A percentile compares a stretch with the other conserved stretches of the same genome.
These are phyloP conservation scores for Micromys minutus DNA, from an alignment of 2,113 vertebrate species.

Conservation along the genomic window DNA sequence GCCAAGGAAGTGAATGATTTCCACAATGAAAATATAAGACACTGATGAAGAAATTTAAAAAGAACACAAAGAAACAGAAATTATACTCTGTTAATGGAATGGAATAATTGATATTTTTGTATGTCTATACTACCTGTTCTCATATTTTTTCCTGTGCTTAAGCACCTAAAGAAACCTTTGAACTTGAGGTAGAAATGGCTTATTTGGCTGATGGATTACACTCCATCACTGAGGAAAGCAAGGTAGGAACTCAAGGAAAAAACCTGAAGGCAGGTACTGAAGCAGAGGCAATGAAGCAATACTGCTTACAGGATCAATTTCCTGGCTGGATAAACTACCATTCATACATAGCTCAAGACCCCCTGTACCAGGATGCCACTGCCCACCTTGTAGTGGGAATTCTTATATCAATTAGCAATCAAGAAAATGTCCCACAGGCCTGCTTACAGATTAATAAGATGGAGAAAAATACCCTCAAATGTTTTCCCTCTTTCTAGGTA, in stretches of 20 bases:
- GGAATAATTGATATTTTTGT: neutral
- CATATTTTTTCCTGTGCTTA: neutral
- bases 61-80: neutral
- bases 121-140: neutral
- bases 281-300: neutral
- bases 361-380: neutral
- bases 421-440: neutral
- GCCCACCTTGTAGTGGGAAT: neutral
- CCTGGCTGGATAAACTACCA: neutral
- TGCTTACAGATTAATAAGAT: neutral
- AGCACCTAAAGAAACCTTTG: neutral
- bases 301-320: neutral
- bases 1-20: neutral
- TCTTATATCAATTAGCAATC: neutral
- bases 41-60: neutral
- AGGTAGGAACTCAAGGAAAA: neutral
- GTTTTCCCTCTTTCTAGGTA: neutral
- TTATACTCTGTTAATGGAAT: neutral
- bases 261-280: neutral
- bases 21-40: neutral
- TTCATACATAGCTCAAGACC: neutral
- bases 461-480: neutral
- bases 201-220: neutral
- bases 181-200: neutral
- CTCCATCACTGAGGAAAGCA: neutral